Percentiles rank a stretch among this genome's conserved stretches.
Conservation (phyloP, 2,113 vertebrate genomes). For the Ranitomeya imitator region DNA sequence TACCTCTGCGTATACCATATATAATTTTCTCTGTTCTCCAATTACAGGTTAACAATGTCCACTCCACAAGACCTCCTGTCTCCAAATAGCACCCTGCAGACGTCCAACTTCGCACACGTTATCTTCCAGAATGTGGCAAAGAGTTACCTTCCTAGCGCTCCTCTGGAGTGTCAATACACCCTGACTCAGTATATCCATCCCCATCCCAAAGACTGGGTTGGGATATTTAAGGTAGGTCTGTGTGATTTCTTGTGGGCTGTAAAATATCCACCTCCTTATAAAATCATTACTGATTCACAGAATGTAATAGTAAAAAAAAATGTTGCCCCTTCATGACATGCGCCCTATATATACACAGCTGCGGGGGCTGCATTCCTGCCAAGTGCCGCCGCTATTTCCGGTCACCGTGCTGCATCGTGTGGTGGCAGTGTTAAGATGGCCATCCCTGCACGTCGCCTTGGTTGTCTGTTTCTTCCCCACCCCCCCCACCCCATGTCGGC, state of each 20-base stretch:
- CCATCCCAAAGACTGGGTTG: slow-evolving; percentile 96
- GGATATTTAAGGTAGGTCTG: slow-evolving; percentile 92
- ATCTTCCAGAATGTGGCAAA: slow-evolving; percentile 99
- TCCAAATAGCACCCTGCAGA: slow-evolving; percentile 80
- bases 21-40: slow-evolving; percentile 49
- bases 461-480: too few relatives aligned
- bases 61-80: slow-evolving; percentile 82
- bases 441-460: too few relatives aligned
- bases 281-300: background rate
- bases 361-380: too few relatives aligned
- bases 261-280: background rate
- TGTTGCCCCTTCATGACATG: too few relatives aligned
- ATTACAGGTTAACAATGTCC: slow-evolving; percentile 81
- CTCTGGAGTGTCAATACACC: slow-evolving; percentile 94
- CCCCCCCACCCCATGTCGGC: too few relatives aligned
- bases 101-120: slow-evolving; percentile 97
- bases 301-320: background rate
- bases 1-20: background rate
- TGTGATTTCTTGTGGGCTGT: background rate
- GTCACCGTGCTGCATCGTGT: background rate
- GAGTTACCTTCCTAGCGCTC: slow-evolving; percentile 92
- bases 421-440: too few relatives aligned
- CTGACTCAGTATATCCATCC: slow-evolving; percentile 93
- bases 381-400: too few relatives aligned
- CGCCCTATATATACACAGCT: too few relatives aligned